A percentile compares a stretch with the other conserved stretches of the same genome.
These are phyloP conservation scores for Spilarctia lutea DNA, from an alignment of 2,888 invertebrate genomes.

Conservation along the genomic window DNA sequence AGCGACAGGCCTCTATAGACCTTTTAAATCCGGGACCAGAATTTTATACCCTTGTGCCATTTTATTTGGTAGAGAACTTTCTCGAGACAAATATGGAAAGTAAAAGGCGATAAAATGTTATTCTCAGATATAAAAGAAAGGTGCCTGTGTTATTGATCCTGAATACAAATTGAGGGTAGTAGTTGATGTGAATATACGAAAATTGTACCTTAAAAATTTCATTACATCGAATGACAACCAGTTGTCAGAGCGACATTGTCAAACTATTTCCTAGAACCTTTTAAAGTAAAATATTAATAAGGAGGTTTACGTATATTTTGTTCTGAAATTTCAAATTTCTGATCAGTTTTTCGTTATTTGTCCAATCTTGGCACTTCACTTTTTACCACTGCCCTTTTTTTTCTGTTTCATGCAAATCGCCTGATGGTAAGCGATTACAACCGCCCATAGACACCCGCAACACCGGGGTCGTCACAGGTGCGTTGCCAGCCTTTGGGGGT, in stretches of 20 bases:
- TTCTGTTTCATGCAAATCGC: too few relatives aligned
- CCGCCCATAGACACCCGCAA: too few relatives aligned
- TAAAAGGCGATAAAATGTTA: slow-evolving; percentile 34
- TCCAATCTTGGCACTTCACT: not conserved
- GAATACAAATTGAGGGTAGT: not conserved
- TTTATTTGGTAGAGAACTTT: slow-evolving; percentile 24
- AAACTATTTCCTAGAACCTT: not conserved
- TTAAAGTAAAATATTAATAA: not conserved
- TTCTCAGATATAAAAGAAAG: slow-evolving; percentile 21
- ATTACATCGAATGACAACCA: not conserved
- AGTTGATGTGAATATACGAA: not conserved
- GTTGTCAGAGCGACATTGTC: not conserved
- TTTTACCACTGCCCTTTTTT: too few relatives aligned
- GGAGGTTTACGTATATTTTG: not conserved
- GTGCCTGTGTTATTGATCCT: slow-evolving; percentile 11
- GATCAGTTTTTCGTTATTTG: not conserved
- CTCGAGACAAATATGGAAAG: slow-evolving; percentile 21
- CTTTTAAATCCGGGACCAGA: slow-evolving; percentile 30
- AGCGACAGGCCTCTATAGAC: slow-evolving; percentile 36
- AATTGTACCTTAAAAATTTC: not conserved
- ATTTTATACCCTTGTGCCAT: slow-evolving; percentile 29
- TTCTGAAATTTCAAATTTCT: not conserved
- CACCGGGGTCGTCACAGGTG: too few relatives aligned
- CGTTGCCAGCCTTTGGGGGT: too few relatives aligned
- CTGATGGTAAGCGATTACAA: too few relatives aligned